Evolutionary conservation across 2,888 invertebrate species (phyloP), one percentile per base, ranked within the genome.

Genomic region (Deilephila elpenor): DNA sequence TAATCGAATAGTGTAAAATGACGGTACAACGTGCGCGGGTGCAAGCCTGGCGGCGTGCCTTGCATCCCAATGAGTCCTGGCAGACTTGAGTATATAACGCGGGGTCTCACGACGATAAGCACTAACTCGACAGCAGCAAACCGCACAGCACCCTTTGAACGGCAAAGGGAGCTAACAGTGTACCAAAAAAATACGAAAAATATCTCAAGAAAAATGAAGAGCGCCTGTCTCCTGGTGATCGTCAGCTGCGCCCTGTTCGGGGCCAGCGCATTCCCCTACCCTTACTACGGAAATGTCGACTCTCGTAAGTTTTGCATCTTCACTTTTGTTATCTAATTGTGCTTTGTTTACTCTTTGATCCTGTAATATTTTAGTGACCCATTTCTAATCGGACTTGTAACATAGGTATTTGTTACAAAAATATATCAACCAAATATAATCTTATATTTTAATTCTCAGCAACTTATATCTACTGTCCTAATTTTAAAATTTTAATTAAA

Each of bases 41-140:
- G 89, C 90, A 85, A 79, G 80, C 84, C 78, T 75, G 53, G 67
- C 51, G 32, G 74, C 93, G 92, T 91, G 94, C 67, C 67, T 72
- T 81, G 94, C 83, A 93, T 94, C 88, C 84, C 89, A 93, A 94
- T 93, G 82, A 92, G 86, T 87, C 88, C 89, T 78, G 88, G 78
- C 87, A 80, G 84, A 82, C 84, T 84, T 84, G 88, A 87, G 83
- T 94, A 94, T 93, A 94, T 89, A 94, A 91, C 83, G 88, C 88
- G 88, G 77, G 78, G 77, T 74, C 82, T 80, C 82, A 75, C 78
- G 78, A 75, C 76, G 75, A 76, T 79, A 85, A 83, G 75, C 93
- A 93, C 85, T 88, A 86, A 79, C 86, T 87, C 83, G 81, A 79
- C 77, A 84, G 86, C 87, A 83, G 79, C 78, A 81, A 80, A 82